phyloP scores from a whole-genome alignment of 2,888 invertebrate species.

The Nowickia ferox region DNA sequence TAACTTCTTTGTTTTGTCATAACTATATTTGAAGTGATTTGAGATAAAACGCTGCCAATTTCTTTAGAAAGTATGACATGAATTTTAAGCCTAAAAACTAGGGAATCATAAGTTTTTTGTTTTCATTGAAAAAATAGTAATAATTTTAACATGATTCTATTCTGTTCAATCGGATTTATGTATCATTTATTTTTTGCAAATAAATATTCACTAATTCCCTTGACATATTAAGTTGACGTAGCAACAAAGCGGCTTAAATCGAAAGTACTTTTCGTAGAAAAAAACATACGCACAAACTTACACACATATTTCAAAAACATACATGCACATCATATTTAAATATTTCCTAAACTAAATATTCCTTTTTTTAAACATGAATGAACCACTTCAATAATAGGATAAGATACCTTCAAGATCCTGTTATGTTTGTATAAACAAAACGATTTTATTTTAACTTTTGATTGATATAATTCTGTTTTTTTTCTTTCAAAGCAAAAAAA shows the following conservation, averaged over 20 bases:
- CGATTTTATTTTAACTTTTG: neutral
- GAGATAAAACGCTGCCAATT: too few species aligned
- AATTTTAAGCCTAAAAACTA: too few species aligned
- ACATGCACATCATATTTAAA: too few species aligned
- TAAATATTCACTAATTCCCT: neutral
- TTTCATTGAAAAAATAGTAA: too few species aligned
- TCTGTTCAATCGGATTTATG: neutral
- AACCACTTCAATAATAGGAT: neutral
- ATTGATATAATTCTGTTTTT: neutral
- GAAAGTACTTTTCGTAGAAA: neutral
- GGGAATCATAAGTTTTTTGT: too few species aligned
- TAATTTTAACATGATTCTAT: too few species aligned
- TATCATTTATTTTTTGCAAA: neutral
- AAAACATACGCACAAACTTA: too few species aligned
- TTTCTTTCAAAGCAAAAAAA: neutral
- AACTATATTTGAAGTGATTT: too few species aligned
- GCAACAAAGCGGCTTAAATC: slow-evolving; percentile 21
- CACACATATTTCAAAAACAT: too few species aligned
- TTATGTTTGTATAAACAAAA: neutral
- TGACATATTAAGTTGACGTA: slow-evolving; percentile 22
- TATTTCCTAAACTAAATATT: too few species aligned
- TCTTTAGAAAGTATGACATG: too few species aligned
- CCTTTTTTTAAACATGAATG: neutral
- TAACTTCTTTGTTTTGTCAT: too few species aligned
- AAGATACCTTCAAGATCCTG: neutral